Evolutionary conservation across 2,113 vertebrate genomes (phyloP).

Genomic region (Corythoichthys haematopterus): DNA sequence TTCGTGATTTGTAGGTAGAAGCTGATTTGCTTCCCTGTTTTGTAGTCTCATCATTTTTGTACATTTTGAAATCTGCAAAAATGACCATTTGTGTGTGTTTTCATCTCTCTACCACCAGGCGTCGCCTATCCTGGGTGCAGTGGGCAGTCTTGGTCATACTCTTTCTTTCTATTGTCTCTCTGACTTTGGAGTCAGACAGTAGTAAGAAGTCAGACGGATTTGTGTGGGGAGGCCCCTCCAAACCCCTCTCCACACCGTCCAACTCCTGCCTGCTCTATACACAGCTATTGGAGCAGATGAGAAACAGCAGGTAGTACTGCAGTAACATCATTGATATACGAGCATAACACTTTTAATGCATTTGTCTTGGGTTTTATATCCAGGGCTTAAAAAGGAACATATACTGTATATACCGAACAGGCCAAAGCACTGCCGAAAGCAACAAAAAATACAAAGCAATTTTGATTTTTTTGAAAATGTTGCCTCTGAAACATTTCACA

Average conservation of each 20-base stretch:
- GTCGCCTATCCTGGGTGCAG: slow-evolving; percentile 86
- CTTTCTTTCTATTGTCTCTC: slow-evolving; percentile 87
- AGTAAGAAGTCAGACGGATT: slow-evolving; percentile 66
- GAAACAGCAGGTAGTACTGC: slow-evolving; percentile 58
- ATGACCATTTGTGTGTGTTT: not conserved
- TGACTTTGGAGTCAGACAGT: slow-evolving; percentile 77
- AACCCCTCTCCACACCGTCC: slow-evolving; percentile 75
- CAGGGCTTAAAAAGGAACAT: not conserved
- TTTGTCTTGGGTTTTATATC: not conserved
- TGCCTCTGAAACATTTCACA: no score
- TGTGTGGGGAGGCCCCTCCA: slow-evolving; percentile 76
- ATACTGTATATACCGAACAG: no score
- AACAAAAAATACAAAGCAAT: no score
- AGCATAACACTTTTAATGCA: not conserved
- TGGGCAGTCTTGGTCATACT: slow-evolving; percentile 90
- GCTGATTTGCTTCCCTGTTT: not conserved
- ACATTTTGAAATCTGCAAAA: not conserved
- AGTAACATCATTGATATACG: not conserved
- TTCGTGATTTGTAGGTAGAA: no score
- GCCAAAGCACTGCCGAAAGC: no score
- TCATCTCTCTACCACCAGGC: slow-evolving; percentile 61
- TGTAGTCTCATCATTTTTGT: not conserved
- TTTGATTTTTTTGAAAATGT: no score
- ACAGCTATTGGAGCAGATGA: slow-evolving; percentile 60
- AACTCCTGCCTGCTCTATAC: slow-evolving; percentile 82